Conservation (phyloP, 1,140 invertebrate genomes). For the Brachionus sp. region DNA sequence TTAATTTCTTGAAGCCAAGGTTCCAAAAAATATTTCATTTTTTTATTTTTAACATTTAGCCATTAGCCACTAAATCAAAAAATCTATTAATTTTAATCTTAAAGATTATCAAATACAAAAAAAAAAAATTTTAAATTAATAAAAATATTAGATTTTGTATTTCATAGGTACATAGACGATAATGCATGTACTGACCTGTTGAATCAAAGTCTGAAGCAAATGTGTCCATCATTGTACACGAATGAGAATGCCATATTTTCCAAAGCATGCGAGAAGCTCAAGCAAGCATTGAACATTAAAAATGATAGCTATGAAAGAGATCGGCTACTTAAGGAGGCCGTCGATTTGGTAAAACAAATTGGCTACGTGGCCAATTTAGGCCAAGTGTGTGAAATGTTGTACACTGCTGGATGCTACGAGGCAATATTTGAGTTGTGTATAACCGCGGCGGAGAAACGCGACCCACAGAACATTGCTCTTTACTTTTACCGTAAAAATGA, state of each 20-base stretch:
- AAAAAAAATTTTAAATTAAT: too few species aligned
- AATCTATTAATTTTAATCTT: too few species aligned
- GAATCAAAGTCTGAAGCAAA: constrained; percentile 76
- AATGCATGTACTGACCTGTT: constrained; percentile 88
- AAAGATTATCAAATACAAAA: too few species aligned
- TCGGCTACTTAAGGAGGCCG: neutral
- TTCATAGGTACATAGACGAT: constrained; percentile 74
- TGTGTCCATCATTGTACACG: constrained; percentile 88
- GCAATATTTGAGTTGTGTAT: constrained; percentile 83
- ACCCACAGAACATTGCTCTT: constrained; percentile 79
- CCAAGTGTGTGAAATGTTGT: constrained; percentile 62
- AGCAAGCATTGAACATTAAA: constrained; percentile 35
- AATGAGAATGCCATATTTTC: constrained; percentile 90
- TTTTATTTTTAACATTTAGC: too few species aligned
- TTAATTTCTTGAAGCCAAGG: too few species aligned
- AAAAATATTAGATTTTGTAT: neutral
- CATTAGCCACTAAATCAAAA: too few species aligned
- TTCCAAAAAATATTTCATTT: too few species aligned
- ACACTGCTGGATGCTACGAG: constrained; percentile 67
- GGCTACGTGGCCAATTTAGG: constrained; percentile 72
- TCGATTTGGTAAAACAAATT: constrained; percentile 33
- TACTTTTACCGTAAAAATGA: constrained; percentile 83
- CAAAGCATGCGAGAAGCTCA: constrained; percentile 61
- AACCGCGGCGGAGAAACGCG: constrained; percentile 75
- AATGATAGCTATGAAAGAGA: constrained; percentile 34